Percentiles rank a stretch among this genome's conserved stretches.
phyloP scores from a whole-genome alignment of 2,797 vertebrate genomes.

The Melanotaenia pygmaea region DNA sequence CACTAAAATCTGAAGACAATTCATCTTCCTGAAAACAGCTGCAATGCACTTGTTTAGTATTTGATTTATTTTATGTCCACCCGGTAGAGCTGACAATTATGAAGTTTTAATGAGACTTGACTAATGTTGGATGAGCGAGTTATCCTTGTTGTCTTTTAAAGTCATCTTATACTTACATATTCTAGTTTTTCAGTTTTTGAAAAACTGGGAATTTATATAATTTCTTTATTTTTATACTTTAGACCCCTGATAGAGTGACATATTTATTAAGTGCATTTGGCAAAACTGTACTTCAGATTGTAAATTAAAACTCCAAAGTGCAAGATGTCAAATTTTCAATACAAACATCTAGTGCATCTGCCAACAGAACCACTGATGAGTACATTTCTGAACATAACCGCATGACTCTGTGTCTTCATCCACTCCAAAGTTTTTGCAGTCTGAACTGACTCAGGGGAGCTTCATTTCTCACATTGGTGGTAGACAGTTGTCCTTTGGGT shows the following conservation, averaged over 20 bases:
- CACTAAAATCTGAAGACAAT: not conserved
- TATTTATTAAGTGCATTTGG: not conserved
- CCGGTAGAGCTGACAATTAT: not conserved
- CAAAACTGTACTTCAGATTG: not conserved
- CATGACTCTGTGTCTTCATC: slow-evolving; percentile 9
- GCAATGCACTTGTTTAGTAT: not conserved
- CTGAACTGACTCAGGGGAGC: slow-evolving; percentile 68
- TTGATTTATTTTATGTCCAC: not conserved
- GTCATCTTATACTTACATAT: not conserved
- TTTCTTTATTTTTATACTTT: not conserved
- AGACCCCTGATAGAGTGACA: not conserved
- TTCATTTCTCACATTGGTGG: slow-evolving; percentile 83
- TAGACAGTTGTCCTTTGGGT: slow-evolving; percentile 86
- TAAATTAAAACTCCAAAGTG: not conserved
- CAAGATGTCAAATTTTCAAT: not conserved
- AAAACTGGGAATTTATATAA: not conserved
- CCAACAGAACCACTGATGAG: slow-evolving; percentile 44
- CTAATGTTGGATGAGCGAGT: not conserved
- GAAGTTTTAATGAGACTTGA: not conserved
- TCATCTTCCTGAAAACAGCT: not conserved
- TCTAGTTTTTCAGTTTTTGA: not conserved
- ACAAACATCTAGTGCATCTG: slow-evolving; percentile 36
- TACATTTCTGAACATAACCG: slow-evolving; percentile 16
- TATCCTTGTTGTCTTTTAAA: not conserved
- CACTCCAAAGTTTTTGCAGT: slow-evolving; percentile 51